Conservation (phyloP, 1,140 invertebrate species). For the Anthonomus grandis region DNA sequence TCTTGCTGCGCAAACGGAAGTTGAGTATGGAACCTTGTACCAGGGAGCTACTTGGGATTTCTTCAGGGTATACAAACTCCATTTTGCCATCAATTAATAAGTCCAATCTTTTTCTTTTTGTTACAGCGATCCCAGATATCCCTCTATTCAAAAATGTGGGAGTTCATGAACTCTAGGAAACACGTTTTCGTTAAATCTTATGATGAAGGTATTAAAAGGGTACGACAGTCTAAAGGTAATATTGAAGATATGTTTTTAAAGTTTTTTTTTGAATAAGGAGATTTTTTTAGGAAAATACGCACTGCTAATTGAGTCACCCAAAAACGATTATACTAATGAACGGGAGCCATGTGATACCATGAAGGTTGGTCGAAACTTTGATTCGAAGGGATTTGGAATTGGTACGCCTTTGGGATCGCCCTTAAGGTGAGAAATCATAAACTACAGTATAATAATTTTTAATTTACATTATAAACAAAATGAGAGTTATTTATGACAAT, state of each 20-base stretch:
- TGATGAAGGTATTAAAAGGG: conserved; percentile 79
- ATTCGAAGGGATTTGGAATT: conserved; percentile 91
- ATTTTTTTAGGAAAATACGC: conserved; percentile 73
- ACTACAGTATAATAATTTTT: too few species aligned
- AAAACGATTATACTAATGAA: conserved; percentile 93
- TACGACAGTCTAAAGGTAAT: conserved; percentile 71
- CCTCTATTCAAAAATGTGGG: conserved; percentile 93
- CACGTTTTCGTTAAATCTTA: conserved; percentile 80
- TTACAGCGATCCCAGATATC: conserved; percentile 82
- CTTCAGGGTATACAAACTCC: conserved; percentile 62
- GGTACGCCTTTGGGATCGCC: conserved; percentile 88
- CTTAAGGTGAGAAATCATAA: conserved; percentile 81
- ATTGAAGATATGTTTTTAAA: background rate
- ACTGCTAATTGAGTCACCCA: conserved; percentile 90
- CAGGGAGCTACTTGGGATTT: conserved; percentile 90
- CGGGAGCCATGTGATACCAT: conserved; percentile 92
- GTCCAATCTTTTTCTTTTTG: background rate
- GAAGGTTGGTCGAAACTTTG: conserved; percentile 88
- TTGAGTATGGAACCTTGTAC: conserved; percentile 86
- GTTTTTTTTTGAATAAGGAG: background rate
- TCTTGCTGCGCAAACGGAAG: conserved; percentile 89
- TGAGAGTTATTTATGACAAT: too few species aligned
- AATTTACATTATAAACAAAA: too few species aligned
- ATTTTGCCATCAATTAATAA: conserved; percentile 32
- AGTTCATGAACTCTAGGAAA: conserved; percentile 85